Evolutionary conservation across 2,888 invertebrate species (phyloP).

Genomic region (Elmis aenea): DNA sequence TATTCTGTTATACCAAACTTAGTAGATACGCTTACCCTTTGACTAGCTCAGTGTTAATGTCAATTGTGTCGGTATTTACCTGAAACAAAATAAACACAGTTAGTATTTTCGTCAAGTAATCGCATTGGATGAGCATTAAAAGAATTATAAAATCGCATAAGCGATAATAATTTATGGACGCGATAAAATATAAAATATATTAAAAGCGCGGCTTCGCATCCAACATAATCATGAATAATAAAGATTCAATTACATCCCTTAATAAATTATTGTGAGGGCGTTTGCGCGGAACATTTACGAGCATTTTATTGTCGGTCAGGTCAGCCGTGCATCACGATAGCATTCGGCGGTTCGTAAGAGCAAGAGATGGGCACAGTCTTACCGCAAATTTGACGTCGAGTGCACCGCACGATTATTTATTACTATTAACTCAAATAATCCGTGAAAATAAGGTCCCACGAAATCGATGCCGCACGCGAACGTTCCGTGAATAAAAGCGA

Average conservation of each 20-base stretch:
- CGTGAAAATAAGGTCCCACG: constrained; percentile 13
- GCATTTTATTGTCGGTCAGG: constrained; percentile 26
- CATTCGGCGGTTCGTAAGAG: constrained; percentile 10
- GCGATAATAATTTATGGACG: too few species aligned
- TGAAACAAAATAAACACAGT: too few species aligned
- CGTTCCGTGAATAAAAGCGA: constrained; percentile 34
- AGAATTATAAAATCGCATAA: too few species aligned
- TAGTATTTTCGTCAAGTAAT: too few species aligned
- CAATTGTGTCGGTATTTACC: too few species aligned
- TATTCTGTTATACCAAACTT: too few species aligned
- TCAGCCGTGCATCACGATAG: constrained; percentile 20
- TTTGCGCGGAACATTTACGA: constrained; percentile 25
- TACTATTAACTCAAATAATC: constrained; percentile 17
- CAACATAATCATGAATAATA: constrained; percentile 33
- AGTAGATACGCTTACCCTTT: too few species aligned
- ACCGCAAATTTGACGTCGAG: constrained; percentile 27
- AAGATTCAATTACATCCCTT: constrained; percentile 33
- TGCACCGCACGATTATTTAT: constrained; percentile 21
- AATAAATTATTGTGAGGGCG: constrained; percentile 33
- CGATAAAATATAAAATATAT: constrained; percentile 11
- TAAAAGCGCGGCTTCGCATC: constrained; percentile 13
- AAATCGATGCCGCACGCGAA: constrained; percentile 11
- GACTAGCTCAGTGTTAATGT: too few species aligned
- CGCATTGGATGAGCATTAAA: too few species aligned
- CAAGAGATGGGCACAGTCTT: constrained; percentile 17